Evolutionary conservation across 2,113 vertebrate genomes (phyloP).

Genomic region (Pycnonotus jocosus): DNA sequence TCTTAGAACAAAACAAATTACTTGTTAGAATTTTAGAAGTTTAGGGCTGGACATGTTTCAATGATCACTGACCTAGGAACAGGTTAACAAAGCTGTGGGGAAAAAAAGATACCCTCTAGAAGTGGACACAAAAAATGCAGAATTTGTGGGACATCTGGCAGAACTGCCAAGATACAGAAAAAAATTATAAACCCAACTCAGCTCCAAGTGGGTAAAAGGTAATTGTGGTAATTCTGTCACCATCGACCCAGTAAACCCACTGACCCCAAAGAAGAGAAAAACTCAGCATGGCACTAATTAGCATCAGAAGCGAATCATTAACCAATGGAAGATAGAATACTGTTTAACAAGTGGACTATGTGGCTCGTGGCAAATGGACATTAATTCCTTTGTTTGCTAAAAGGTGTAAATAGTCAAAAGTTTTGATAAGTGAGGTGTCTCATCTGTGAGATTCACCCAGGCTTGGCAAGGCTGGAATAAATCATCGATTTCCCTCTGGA

Average conservation of each 20-base stretch:
- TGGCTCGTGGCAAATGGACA: background rate
- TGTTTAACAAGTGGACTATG: background rate
- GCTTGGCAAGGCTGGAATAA: background rate
- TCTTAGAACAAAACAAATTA: background rate
- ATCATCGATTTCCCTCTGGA: background rate
- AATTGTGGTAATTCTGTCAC: background rate
- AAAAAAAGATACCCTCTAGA: background rate
- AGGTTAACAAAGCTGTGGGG: background rate
- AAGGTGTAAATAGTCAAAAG: background rate
- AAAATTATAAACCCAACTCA: background rate
- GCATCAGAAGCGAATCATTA: background rate
- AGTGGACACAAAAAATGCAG: background rate
- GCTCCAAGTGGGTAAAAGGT: background rate
- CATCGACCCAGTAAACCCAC: background rate
- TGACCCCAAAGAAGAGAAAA: background rate
- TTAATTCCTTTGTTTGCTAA: background rate
- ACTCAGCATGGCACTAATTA: background rate
- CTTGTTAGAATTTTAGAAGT: background rate
- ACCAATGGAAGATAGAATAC: fast-evolving
- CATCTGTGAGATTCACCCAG: background rate
- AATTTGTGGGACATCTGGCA: background rate
- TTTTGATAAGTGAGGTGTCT: background rate
- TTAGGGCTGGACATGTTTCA: background rate
- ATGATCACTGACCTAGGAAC: background rate
- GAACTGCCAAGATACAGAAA: background rate